Base-by-base conservation (phyloP, 1,140 invertebrate genomes). In the Laupala kohalensis region DNA sequence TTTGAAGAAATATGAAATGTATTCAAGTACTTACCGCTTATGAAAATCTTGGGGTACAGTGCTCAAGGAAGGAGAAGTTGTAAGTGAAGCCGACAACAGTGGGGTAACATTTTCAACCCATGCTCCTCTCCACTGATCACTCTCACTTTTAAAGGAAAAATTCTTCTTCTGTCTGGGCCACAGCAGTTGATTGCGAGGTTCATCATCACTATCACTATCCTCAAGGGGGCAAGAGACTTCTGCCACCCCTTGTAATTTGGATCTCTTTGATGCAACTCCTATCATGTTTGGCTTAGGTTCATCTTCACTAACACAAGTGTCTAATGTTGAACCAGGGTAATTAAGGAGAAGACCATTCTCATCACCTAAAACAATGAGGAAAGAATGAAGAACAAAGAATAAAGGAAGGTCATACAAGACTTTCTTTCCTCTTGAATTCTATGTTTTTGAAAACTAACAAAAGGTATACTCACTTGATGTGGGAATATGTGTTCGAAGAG, bases 401-500 rank as follows among this genome's bases (percentile, higher is more conserved):
- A 62, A 9, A 12, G 37, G 37, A 19, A 62, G 19, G 37, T 62
- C n/a, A 65, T 19, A 65, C 9, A 23, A 19, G 25, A 65, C 64
- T 64, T 25, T 15, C 23, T 65, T 19, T 65, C 13, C 13, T 65
- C 9, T 25, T 25, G 1, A 65, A 15, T 2, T 65, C 9, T 23
- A 65, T 9, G 2, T 19, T 19, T 9, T 19, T 3, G 5, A 25
- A 65, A 6, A 65, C n/a, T 19, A 65, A 65, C 12, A 19, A 15
- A 19, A 65, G 9, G 15, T 15, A 28, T 4, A 68, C 27, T 68
- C 27, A 68, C 67, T 70, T 5, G 69, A 70, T 62, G n/a, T 53
- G 26, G 69, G 63, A 75, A 71, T n/a, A 71, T 72, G 69, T 73
- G 71, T 30, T 15, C 23, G 28, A 69, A 71, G 4, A 24, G 67